Base-by-base conservation (phyloP, 2,888 invertebrate species). In the Rhamphomyia laevipes region DNA sequence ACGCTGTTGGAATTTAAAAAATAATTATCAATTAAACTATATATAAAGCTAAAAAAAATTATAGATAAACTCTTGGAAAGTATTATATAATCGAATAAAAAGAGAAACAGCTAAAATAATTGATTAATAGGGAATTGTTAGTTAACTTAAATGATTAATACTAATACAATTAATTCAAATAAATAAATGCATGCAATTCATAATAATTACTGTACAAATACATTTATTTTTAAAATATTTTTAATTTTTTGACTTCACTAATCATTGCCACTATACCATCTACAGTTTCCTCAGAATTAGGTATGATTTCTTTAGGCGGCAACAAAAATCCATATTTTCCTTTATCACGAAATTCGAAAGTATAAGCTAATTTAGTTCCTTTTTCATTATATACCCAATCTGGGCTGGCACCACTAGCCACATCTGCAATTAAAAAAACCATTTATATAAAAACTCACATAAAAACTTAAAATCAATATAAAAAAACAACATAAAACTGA, bases 311-410 rank as follows among this genome's bases (percentile, higher is more conserved):
- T 0, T 71, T 64, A 0, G 78, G 63, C 0, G 86, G 86, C 1
- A 88, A 68, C 0, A 84, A 63, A 60, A 84, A 83, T 0, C 87
- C 87, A 59, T 75, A 77, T 0, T 65, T 61, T 0, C 85, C 86
- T 3, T 68, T 74, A 60, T 88, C 88, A 4, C 87, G 73, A 1
- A 81, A 68, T 59, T 81, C 80, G 47, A 77, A 72, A 0, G 77
- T 77, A 58, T 71, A 77, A 13, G 72, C 65, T 31, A 77, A 66
- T 35, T 74, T 73, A 11, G 76, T 67, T 4, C 70, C 68, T 11
- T 71, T 65, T 1, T 60, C 64, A 12, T 73, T 76, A 52, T 73
- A 74, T 1, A 73, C 76, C 74, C 76, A 80, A 60, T 80, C 79
- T 12, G 68, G 64, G 2, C 67, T 65, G 13, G 63, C 57, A 5